Base-by-base conservation (phyloP, 2,113 vertebrate species). In the Spermophilus dauricus region DNA sequence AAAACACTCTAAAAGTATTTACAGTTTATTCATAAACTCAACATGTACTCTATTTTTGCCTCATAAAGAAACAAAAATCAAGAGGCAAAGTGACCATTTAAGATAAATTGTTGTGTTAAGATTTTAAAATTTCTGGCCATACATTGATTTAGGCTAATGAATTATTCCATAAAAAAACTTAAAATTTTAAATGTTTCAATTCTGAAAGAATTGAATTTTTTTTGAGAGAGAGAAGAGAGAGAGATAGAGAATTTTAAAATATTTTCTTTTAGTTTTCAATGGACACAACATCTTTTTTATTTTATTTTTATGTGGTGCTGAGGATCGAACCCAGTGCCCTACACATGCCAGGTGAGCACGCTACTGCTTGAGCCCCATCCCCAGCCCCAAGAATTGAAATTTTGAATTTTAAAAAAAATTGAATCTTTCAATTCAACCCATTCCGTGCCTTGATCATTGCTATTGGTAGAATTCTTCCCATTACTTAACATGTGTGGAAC, bases 1-100 rank as follows among this genome's bases (percentile, higher is more conserved):
- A 94, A 48, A 48, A 45, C 2, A 65, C 37, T 86, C 53, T 85
- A 96, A 90, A 69, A 96, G 42, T 45, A 82, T 67, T 92, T 93
- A 69, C 22, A 97, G 1, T 1, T 90, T 97, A 11, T 42, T 85
- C 28, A 42, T 80, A 86, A 93, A 28, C 9, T 63, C 75, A 30
- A 37, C 8, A 32, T 72, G 2, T 13, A 32, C 51, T 63, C 34
- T 51, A 24, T 34, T 34, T 58, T 73, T 88, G 39, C 72, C 26
- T 88, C 42, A 12, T 70, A 4, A 53, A 94, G 37, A 91, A 96
- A 93, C 42, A 91, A 96, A 77, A 78, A 1, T 58, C 1, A 88
- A 65, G 58, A 77, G 37, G 48, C 8, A 65, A 67, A 92, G 95
- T 9, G 8, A 12, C 75, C n/a, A 85, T 94, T 80, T n/a, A 76